Evolutionary conservation across 2,888 invertebrate genomes (phyloP), one percentile per base, ranked within the genome.

Genomic region (Capitulum mitella): DNA sequence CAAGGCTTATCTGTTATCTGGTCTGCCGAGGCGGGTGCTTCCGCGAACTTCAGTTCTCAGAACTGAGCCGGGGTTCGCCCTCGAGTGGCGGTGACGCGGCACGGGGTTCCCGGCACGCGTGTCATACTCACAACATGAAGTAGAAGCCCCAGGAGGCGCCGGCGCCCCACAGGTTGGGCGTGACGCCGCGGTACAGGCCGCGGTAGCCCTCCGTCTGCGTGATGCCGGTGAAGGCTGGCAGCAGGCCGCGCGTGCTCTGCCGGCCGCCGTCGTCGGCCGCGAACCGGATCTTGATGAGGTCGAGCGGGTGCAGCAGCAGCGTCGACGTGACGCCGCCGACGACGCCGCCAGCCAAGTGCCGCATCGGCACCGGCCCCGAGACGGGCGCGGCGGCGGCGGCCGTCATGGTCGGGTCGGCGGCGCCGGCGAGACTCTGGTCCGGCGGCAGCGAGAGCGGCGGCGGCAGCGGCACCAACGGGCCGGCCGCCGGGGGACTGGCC

Each of bases 61-160:
- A n/a, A n/a, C n/a, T n/a, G n/a, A n/a, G n/a, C n/a, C n/a, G n/a
- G n/a, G n/a, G n/a, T n/a, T n/a, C n/a, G n/a, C n/a, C n/a, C n/a
- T n/a, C n/a, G n/a, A n/a, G n/a, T n/a, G n/a, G n/a, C n/a, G n/a
- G n/a, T n/a, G n/a, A n/a, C n/a, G n/a, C n/a, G n/a, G n/a, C n/a
- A n/a, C 43, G 43, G 12, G 12, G 43, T 43, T 5, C 43, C 43
- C 43, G 51, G 19, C 19, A 22, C n/a, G 16, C 34, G n/a, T 77
- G 34, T 29, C 48, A 80, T 85, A 91, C 95, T 93, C 89, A 98
- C 96, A 97, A 94, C 84, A 98, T 90, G 87, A 99, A 99, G 87
- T 99, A 99, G 83, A 97, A 92, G 80, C 99, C 99, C 99, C 99
- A 99, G 0, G 98, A 94, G 79, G 94, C 91, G 32, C 98, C 97